Conservation (phyloP, 2,797 vertebrate species). For the Merluccius polli region DNA sequence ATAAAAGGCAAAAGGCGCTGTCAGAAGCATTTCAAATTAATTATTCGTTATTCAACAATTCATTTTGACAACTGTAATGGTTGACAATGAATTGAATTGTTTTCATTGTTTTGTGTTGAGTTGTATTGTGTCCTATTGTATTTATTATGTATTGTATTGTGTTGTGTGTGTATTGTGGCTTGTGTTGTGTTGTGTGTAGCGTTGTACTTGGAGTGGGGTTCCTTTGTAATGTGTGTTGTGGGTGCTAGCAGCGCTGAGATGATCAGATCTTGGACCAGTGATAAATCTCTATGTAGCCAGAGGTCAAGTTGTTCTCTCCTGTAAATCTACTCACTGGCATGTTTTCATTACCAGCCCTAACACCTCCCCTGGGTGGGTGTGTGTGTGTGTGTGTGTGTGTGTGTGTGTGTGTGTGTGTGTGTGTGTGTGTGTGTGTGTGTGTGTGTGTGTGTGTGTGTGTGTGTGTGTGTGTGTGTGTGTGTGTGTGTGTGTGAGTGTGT, state of each 20-base stretch:
- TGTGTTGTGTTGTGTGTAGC: background rate
- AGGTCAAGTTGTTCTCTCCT: conserved; percentile 67
- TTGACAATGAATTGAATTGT: background rate
- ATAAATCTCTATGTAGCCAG: conserved; percentile 56
- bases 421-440: conserved; percentile 29
- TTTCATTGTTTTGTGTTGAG: background rate
- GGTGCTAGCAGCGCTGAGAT: conserved; percentile 41
- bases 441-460: conserved; percentile 33
- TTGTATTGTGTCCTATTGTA: background rate
- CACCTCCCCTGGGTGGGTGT: conserved; percentile 42
- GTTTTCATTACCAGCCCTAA: conserved; percentile 67
- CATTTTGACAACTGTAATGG: background rate
- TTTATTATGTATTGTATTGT: background rate
- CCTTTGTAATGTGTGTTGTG: background rate
- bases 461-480: conserved; percentile 17
- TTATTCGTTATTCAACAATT: background rate
- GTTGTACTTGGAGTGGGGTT: background rate
- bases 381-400: conserved; percentile 1
- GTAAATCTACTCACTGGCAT: conserved; percentile 71
- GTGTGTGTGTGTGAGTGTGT: conserved; percentile 5
- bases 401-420: conserved; percentile 11
- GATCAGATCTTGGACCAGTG: conserved; percentile 56
- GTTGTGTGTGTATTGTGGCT: background rate
- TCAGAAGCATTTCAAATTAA: background rate
- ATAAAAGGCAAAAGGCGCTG: background rate